Evolutionary conservation across 2,888 invertebrate species (phyloP), one percentile per base, ranked within the genome.

Genomic region (Drosophila emarginata): DNA sequence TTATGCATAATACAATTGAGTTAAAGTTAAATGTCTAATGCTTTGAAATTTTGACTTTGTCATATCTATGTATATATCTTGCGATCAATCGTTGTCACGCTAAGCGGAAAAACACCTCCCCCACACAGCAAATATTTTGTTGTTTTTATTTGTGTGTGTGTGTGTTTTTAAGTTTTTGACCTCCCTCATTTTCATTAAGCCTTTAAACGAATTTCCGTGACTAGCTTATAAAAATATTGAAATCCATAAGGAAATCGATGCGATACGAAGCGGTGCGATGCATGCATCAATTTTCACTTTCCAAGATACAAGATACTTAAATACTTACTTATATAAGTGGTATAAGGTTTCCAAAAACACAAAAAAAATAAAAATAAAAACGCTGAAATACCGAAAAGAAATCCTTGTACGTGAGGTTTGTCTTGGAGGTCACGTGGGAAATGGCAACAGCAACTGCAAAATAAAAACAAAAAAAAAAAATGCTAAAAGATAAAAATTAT

Each of bases 361-460:
- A 5, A 21, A 32, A 18, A 14, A 36, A 21, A 12, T 18, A 28
- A 7, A 32, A 18, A 12, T 2, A 45, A 21, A 14, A 45, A 21
- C 45, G 21, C 50, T 37, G 57, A 57, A 26, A 36, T 53, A 52
- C 51, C 32, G 45, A 72, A 74, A 64, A 73, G 77, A 82, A 82
- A 82, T 82, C 82, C 87, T 83, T 83, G 78, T 88, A 86, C 85
- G 85, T 86, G 85, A 86, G 88, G 85, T 88, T 82, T 87, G 76
- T 60, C 74, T 88, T 86, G 57, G 88, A 86, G 85, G 85, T 86
- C 85, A 86, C 72, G 76, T 78, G 78, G 77, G 87, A 73, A 72
- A 80, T 69, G 74, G 70, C 70, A 71, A 53, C 67, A 73, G 45
- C 45, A 45, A 45, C 21, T 40, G 40, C 40, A 15, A 40, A 18